These are phyloP conservation scores for Phrynocephalus vlangalii DNA, from an alignment of 2,797 vertebrate genomes.

Conservation along the genomic window DNA sequence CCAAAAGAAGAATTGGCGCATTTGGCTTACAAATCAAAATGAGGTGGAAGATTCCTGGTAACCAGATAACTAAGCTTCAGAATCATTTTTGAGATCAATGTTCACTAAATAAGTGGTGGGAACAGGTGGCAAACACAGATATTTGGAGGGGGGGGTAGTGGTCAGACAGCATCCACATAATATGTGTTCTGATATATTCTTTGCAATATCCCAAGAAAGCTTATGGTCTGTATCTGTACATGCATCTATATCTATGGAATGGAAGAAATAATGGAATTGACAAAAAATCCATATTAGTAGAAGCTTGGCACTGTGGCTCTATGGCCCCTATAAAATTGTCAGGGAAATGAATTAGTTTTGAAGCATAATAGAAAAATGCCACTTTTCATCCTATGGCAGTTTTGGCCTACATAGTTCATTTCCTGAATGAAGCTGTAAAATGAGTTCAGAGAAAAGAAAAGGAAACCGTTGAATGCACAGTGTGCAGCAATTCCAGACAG, in stretches of 20 bases:
- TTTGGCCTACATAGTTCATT: neutral
- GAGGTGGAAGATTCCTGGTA: neutral
- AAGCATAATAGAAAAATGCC: slow-evolving; percentile 14
- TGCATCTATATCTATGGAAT: neutral
- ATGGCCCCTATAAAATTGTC: slow-evolving; percentile 16
- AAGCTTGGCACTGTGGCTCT: neutral
- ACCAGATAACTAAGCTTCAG: neutral
- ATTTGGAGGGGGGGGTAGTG: neutral
- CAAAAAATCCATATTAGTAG: neutral
- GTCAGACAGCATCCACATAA: neutral
- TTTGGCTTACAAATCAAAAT: neutral
- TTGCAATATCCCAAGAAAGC: neutral
- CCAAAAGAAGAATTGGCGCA: neutral
- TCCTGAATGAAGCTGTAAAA: slow-evolving; percentile 19
- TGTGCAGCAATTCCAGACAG: neutral
- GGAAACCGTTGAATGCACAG: slow-evolving; percentile 1
- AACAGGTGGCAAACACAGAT: neutral
- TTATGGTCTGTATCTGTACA: neutral
- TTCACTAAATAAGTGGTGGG: neutral
- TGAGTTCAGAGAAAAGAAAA: slow-evolving; percentile 16
- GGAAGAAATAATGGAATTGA: neutral
- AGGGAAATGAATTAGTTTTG: neutral
- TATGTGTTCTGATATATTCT: neutral
- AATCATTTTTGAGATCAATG: neutral
- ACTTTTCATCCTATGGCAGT: slow-evolving; percentile 1